phyloP scores from a whole-genome alignment of 2,113 vertebrate species.

The Syrrhaptes paradoxus region DNA sequence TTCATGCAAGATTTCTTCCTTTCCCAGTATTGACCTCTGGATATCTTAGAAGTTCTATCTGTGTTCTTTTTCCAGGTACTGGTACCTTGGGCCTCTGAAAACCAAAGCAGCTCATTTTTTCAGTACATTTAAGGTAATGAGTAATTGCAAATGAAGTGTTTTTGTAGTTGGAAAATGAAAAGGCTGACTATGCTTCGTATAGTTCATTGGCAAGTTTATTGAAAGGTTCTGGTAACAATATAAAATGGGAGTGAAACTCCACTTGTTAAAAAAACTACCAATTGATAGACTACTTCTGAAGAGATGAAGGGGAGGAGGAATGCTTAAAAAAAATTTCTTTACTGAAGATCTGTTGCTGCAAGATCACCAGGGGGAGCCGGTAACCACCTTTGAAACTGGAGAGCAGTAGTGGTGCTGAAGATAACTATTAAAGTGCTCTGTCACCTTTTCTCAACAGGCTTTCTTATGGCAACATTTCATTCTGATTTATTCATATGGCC shows the following conservation, averaged over 20 bases:
- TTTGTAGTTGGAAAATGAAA: not conserved
- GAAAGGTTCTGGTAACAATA: not conserved
- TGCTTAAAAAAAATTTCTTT: not conserved
- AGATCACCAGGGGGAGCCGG: not conserved
- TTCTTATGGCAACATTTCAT: not conserved
- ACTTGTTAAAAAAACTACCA: not conserved
- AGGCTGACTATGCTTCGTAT: not conserved
- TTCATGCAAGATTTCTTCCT: not conserved
- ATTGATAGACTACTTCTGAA: not conserved
- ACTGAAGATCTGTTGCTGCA: not conserved
- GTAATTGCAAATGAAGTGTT: not conserved
- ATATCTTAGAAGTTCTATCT: not conserved
- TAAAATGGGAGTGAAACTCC: not conserved
- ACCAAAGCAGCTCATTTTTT: constrained; percentile 92
- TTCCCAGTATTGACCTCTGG: not conserved
- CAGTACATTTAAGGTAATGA: constrained; percentile 84
- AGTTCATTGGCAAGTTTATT: not conserved
- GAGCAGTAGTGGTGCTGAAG: not conserved
- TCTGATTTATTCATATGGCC: constrained; percentile 38
- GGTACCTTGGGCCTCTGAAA: constrained; percentile 97
- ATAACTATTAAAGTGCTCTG: not conserved
- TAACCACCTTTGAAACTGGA: not conserved
- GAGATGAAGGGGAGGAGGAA: not conserved
- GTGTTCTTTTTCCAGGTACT: constrained; percentile 81
- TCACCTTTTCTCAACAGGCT: not conserved